phyloP scores from a whole-genome alignment of 2,888 invertebrate genomes.

The Apoda limacodes region DNA sequence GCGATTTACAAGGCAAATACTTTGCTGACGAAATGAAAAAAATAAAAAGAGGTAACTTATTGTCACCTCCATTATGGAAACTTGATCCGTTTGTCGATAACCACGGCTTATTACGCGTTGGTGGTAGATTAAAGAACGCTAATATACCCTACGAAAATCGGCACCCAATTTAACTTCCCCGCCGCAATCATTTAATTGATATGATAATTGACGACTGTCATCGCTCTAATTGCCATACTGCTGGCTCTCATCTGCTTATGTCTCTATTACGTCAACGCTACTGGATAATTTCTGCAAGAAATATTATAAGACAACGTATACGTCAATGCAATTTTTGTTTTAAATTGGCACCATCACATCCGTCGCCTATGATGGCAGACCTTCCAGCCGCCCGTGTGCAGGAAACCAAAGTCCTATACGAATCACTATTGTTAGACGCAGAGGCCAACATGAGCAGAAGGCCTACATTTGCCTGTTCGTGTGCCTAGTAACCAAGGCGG shows the following conservation, averaged over 20 bases:
- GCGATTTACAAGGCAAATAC: no score
- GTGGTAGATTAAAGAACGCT: slow-evolving; percentile 1
- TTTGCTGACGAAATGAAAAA: no score
- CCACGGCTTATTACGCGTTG: slow-evolving; percentile 2
- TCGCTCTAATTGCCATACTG: background rate
- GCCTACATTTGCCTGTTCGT: no score
- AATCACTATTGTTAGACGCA: no score
- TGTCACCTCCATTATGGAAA: no score
- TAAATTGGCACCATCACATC: background rate
- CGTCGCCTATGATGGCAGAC: no score
- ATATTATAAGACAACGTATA: slow-evolving; percentile 2
- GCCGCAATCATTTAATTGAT: slow-evolving; percentile 1
- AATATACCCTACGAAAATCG: background rate
- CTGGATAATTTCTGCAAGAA: slow-evolving; percentile 5
- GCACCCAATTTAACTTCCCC: slow-evolving; percentile 3
- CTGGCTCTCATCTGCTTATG: slow-evolving; percentile 3
- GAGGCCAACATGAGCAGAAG: no score
- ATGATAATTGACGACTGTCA: slow-evolving; percentile 5
- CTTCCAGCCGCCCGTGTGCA: no score
- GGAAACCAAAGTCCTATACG: no score
- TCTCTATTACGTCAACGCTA: slow-evolving; percentile 2
- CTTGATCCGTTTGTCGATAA: background rate
- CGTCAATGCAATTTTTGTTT: slow-evolving; percentile 1
- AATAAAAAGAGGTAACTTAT: no score
- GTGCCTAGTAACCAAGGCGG: slow-evolving; percentile 7